Percentiles rank a stretch among this genome's conserved stretches.
These are phyloP conservation scores for Sitobion miscanthi DNA, from an alignment of 1,140 invertebrate species.

Conservation along the genomic window DNA sequence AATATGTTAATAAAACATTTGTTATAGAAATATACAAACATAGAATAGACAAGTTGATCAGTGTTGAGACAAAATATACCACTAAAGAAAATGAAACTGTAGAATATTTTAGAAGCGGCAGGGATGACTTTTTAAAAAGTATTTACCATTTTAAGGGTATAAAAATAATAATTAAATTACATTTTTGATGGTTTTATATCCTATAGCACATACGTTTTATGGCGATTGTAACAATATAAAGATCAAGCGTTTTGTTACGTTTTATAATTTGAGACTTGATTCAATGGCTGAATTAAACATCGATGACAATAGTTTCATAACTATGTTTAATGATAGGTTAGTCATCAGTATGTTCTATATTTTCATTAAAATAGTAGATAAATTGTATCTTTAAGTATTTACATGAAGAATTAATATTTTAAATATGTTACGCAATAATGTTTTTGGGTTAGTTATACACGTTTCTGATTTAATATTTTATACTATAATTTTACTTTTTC, in stretches of 20 bases:
- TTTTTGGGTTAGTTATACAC: background rate
- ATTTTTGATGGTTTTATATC: background rate
- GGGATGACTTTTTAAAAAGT: slow-evolving; percentile 42
- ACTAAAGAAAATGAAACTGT: background rate
- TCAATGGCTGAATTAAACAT: slow-evolving; percentile 32
- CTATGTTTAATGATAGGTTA: slow-evolving; percentile 18
- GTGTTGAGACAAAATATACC: slow-evolving; percentile 14
- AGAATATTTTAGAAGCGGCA: slow-evolving; percentile 31
- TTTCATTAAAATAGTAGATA: background rate
- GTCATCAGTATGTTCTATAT: background rate
- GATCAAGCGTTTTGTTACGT: background rate
- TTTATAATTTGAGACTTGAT: slow-evolving; percentile 54
- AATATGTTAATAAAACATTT: background rate
- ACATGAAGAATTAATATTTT: background rate
- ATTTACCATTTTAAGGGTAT: background rate
- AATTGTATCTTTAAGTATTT: background rate
- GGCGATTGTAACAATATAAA: slow-evolving; percentile 63
- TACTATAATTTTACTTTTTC: background rate
- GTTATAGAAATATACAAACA: slow-evolving; percentile 37
- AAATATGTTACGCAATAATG: background rate
- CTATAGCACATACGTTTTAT: slow-evolving; percentile 59
- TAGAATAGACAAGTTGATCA: background rate
- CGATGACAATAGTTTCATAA: background rate
- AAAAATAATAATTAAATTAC: background rate
- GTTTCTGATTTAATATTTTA: background rate